Evolutionary conservation across 2,888 invertebrate genomes (phyloP), one percentile per base, ranked within the genome.

Genomic region (Abrostola tripartita): DNA sequence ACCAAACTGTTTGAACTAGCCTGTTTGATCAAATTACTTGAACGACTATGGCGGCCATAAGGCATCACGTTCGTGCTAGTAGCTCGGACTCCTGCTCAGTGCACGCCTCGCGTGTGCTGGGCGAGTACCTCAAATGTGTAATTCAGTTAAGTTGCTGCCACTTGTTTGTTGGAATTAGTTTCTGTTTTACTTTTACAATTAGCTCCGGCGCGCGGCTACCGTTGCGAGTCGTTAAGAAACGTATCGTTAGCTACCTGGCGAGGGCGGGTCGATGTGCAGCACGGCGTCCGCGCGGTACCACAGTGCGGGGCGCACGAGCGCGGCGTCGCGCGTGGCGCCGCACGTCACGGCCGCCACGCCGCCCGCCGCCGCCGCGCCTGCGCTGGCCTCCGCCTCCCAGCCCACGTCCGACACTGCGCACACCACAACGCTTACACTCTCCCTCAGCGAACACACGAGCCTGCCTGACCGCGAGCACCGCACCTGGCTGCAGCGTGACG

Each of bases 401-500:
- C 73, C 69, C 47, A 61, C 76, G n/a, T 86, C 88, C n/a, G 73
- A 59, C 60, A 88, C 92, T 90, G 68, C 50, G 9, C n/a, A 58
- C 50, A 50, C 8, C 11, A 0, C 36, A 11, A 50, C 10, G 11
- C 5, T 5, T 5, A 9, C 11, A 35, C 11, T 36, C 11, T 10
- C 36, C 36, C 7, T 5, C 12, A 37, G 38, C 5, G 38, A 35
- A 5, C n/a, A 40, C 40, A 40, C 6, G 7, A 6, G 12, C 0
- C 2, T 1, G 37, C n/a, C 9, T 6, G 11, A 24, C 5, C 1
- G 14, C 9, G 12, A 1, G 10, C 12, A 40, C 44, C 60, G 47
- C n/a, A 97, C 98, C 97, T 86, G 97, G 97, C 78, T 96, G 95
- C 67, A 98, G 96, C 68, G 95, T 95, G 81, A 98, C 96, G 85